phyloP scores from a whole-genome alignment of 92 coral and sea anemone species.

The Epizoanthus fatuus region DNA sequence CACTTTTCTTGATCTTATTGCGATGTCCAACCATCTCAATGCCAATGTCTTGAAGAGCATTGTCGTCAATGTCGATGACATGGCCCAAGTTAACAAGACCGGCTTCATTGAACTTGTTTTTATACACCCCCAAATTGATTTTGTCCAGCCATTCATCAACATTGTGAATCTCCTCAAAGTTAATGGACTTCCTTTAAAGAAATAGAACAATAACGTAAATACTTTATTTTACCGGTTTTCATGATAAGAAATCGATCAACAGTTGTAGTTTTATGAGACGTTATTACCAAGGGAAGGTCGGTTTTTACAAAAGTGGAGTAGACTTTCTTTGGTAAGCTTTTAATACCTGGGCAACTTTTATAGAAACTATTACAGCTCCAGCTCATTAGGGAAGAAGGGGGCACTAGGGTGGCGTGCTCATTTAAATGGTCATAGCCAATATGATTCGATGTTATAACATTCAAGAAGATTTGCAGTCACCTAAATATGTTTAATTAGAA shows the following conservation, averaged over 20 bases:
- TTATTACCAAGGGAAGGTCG: too few species aligned
- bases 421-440: too few species aligned
- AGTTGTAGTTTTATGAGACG: not conserved
- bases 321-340: not conserved
- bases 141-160: constrained; percentile 35
- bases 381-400: too few species aligned
- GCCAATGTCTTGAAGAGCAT: constrained; percentile 24
- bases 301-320: not conserved
- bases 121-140: constrained; percentile 35
- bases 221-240: not conserved
- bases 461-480: too few species aligned
- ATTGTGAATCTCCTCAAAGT: constrained; percentile 31
- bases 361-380: too few species aligned
- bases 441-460: too few species aligned
- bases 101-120: constrained; percentile 14
- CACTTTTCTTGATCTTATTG: constrained; percentile 37
- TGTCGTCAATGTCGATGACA: constrained; percentile 37
- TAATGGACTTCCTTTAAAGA: not conserved
- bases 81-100: constrained; percentile 44
- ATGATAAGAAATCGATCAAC: not conserved
- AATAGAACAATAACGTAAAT: not conserved
- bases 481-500: too few species aligned
- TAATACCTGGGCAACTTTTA: too few species aligned
- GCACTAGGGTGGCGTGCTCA: too few species aligned
- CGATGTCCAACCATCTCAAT: constrained; percentile 36